Percentiles rank a stretch among this genome's conserved stretches.
Evolutionary conservation across 2,797 vertebrate genomes (phyloP).

Genomic region (Meda fulgida): DNA sequence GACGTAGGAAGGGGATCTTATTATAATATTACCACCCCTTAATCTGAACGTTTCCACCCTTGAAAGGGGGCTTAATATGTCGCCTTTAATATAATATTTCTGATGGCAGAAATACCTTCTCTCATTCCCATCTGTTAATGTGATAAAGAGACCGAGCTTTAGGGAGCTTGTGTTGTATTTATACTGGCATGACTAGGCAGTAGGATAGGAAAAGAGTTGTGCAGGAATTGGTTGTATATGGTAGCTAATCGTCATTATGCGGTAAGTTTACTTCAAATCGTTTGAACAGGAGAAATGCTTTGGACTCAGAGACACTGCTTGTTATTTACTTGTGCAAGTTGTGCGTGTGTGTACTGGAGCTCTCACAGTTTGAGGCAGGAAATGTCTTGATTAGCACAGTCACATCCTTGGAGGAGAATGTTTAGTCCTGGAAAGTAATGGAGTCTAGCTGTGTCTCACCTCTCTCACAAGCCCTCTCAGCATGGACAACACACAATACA

Average conservation of each 20-base stretch:
- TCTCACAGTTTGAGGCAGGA: slow-evolving; percentile 33
- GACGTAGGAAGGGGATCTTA: too few relatives aligned
- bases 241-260: slow-evolving; percentile 50
- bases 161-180: slow-evolving; percentile 46
- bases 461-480: slow-evolving; percentile 21
- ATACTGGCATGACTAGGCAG: slow-evolving; percentile 30
- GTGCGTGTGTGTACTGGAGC: slow-evolving; percentile 27
- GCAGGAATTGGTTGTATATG: slow-evolving; percentile 40
- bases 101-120: slow-evolving; percentile 44
- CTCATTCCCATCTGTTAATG: slow-evolving; percentile 1
- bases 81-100: slow-evolving; percentile 51
- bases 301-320: slow-evolving; percentile 26
- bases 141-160: slow-evolving; percentile 32
- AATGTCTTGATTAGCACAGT: slow-evolving; percentile 41
- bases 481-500: slow-evolving; percentile 14
- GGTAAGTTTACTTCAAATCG: slow-evolving; percentile 42
- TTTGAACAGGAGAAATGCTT: slow-evolving; percentile 44
- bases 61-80: too few relatives aligned
- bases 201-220: slow-evolving; percentile 36
- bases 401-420: slow-evolving; percentile 28
- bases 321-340: slow-evolving; percentile 6
- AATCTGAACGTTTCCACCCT: too few relatives aligned
- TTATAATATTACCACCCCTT: too few relatives aligned
- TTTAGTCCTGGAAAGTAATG: slow-evolving; percentile 15
- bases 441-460: slow-evolving; percentile 5